Percentiles rank a stretch among this genome's conserved stretches.
Conservation (phyloP, 23 tunicate genomes). For the Clavelina lepadiformis region DNA sequence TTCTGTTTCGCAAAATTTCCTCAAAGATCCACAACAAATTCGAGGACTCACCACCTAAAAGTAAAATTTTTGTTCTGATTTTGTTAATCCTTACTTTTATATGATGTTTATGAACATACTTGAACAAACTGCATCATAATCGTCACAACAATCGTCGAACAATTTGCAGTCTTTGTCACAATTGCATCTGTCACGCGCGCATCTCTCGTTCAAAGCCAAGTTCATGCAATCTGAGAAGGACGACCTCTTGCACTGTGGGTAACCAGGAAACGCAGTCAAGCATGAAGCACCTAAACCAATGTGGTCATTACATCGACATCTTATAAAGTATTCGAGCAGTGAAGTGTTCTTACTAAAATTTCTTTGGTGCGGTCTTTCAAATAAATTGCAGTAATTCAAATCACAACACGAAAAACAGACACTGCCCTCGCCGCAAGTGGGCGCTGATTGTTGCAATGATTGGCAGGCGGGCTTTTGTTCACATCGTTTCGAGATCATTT, state of each 20-base stretch:
- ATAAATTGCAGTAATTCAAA: conserved; percentile 33
- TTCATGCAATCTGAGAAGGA: conserved; percentile 7
- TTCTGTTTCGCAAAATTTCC: neutral
- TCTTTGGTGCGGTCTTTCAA: conserved; percentile 6
- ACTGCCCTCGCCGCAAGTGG: neutral
- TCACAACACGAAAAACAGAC: conserved; percentile 33
- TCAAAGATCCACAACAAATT: neutral
- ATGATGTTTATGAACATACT: too few relatives aligned
- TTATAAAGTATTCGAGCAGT: neutral
- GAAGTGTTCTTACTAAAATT: conserved; percentile 23
- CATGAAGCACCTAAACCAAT: conserved; percentile 19
- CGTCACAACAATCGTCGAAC: conserved; percentile 28
- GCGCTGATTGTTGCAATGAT: neutral
- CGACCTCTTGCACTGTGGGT: conserved; percentile 26
- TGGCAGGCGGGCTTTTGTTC: conserved; percentile 10
- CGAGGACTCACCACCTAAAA: neutral
- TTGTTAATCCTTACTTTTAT: too few relatives aligned
- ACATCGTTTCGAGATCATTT: conserved; percentile 26
- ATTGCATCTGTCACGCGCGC: neutral
- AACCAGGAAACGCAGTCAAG: conserved; percentile 26
- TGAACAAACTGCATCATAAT: conserved; percentile 18
- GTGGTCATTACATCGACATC: neutral
- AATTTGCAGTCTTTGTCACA: conserved; percentile 20
- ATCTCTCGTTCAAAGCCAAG: neutral
- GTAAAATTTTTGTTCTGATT: too few relatives aligned